Evolutionary conservation across 2,888 invertebrate species (phyloP).

Genomic region (Polymixis lichenea): DNA sequence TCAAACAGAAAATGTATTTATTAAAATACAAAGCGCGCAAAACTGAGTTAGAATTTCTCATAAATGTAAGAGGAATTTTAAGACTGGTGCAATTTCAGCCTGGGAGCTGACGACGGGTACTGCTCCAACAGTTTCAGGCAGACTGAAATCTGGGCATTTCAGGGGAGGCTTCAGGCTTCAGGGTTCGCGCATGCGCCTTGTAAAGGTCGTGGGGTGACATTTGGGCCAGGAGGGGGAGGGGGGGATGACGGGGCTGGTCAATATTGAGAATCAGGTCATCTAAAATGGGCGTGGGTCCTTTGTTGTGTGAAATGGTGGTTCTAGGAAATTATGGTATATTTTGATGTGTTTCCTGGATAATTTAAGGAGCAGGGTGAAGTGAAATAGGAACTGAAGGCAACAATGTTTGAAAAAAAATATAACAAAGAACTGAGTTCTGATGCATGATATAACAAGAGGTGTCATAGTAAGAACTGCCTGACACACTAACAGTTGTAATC

Average conservation of each 20-base stretch:
- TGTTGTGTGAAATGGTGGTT: constrained; percentile 3
- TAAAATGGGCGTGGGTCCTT: constrained; percentile 61
- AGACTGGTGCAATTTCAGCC: constrained; percentile 62
- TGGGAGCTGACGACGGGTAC: constrained; percentile 59
- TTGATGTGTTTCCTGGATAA: background rate
- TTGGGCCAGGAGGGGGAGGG: constrained; percentile 69
- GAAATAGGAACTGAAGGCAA: background rate
- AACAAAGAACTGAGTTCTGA: background rate
- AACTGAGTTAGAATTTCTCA: constrained; percentile 82
- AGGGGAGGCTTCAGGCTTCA: constrained; percentile 67
- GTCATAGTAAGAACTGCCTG: too few relatives aligned
- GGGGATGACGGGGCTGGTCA: constrained; percentile 71
- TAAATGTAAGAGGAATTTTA: constrained; percentile 77
- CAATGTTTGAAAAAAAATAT: background rate
- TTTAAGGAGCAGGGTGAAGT: too few relatives aligned
- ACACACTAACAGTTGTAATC: too few relatives aligned
- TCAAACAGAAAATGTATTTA: constrained; percentile 78
- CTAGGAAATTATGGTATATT: background rate
- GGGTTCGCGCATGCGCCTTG: constrained; percentile 79
- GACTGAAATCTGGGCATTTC: constrained; percentile 74
- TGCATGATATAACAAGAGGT: background rate
- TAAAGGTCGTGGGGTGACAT: constrained; percentile 80
- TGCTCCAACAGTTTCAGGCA: constrained; percentile 69
- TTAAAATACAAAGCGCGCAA: constrained; percentile 72
- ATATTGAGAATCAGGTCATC: constrained; percentile 78